A percentile compares a stretch with the other conserved stretches of the same genome.
Evolutionary conservation across 2,797 vertebrate genomes (phyloP).

Genomic region (Pelochelys cantorii): DNA sequence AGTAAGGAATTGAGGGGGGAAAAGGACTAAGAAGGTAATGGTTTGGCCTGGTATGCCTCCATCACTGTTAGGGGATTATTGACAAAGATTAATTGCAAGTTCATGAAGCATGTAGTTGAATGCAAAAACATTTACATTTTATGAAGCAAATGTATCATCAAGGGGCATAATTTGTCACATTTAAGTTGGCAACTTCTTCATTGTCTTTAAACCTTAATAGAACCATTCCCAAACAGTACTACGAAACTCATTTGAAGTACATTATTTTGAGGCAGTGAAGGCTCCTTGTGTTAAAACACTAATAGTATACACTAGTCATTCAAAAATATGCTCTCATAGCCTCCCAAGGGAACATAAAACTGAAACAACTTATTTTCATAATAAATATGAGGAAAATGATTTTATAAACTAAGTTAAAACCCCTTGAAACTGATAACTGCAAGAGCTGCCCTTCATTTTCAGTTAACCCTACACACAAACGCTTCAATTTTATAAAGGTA

Average conservation of each 20-base stretch:
- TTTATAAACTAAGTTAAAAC: not conserved
- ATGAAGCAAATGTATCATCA: not conserved
- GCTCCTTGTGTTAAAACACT: not conserved
- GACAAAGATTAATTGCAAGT: not conserved
- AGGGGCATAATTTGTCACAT: constrained; percentile 2
- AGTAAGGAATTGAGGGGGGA: constrained; percentile 12
- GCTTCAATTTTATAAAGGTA: not conserved
- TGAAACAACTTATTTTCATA: not conserved
- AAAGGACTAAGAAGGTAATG: not conserved
- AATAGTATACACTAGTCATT: constrained; percentile 1
- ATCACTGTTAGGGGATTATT: not conserved
- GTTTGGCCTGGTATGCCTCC: not conserved
- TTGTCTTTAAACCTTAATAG: not conserved
- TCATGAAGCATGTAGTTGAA: not conserved
- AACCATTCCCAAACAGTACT: not conserved
- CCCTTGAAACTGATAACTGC: not conserved
- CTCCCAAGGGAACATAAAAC: not conserved
- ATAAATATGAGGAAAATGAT: not conserved
- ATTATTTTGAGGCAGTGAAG: not conserved
- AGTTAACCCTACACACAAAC: not conserved
- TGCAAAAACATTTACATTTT: constrained; percentile 1
- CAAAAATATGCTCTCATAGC: not conserved
- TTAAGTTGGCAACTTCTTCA: not conserved
- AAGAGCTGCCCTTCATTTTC: not conserved
- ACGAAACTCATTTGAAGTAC: not conserved